Conservation (phyloP, 2,113 vertebrate species). For the Falcunculus frontatus region DNA sequence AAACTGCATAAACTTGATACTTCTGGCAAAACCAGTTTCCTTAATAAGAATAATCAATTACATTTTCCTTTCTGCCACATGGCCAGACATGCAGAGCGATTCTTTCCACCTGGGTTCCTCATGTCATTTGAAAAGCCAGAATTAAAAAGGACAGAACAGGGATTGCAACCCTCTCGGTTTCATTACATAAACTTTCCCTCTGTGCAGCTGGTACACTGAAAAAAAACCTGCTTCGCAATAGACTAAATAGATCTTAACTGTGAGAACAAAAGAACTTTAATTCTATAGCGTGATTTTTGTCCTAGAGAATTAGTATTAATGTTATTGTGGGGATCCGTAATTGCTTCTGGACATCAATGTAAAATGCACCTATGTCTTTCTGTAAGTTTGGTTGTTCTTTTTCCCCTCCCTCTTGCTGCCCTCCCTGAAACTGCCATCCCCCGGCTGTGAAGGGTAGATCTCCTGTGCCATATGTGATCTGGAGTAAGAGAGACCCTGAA, state of each 20-base stretch:
- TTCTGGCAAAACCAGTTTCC: conserved; percentile 32
- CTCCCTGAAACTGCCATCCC: not conserved
- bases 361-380: not conserved
- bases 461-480: not conserved
- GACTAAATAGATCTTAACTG: not conserved
- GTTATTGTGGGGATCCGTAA: not conserved
- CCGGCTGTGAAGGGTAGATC: not conserved
- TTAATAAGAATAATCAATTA: conserved; percentile 63
- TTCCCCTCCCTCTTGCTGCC: not conserved
- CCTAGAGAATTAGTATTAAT: not conserved
- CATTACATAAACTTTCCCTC: not conserved
- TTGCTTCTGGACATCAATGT: not conserved
- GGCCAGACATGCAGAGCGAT: not conserved
- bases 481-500: not conserved
- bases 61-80: conserved; percentile 23
- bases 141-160: conserved; percentile 57
- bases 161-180: conserved; percentile 37
- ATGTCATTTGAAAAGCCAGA: conserved; percentile 24
- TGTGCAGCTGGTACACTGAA: not conserved
- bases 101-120: conserved; percentile 57
- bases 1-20: conserved; percentile 4
- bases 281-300: not conserved
- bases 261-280: not conserved
- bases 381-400: not conserved
- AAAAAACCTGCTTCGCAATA: not conserved